Evolutionary conservation across 2,797 vertebrate species (phyloP), one percentile per base, ranked within the genome.

Genomic region (Poecilia gillii): DNA sequence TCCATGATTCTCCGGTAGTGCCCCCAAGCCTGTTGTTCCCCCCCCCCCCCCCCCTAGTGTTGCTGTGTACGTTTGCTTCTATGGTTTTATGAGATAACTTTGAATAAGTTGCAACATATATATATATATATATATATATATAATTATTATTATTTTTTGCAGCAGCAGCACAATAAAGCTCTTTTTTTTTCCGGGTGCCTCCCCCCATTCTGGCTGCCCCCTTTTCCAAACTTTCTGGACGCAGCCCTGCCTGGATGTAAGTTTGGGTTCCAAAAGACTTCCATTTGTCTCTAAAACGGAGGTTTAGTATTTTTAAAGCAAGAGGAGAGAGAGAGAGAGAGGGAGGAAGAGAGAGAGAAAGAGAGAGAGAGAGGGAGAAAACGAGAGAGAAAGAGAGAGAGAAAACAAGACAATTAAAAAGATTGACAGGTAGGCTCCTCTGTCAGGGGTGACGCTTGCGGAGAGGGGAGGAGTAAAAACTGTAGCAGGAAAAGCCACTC

Each of bases 341-440:
- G 75, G 80, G 87, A 23, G 57, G 78, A 79, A 36, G 76, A 28
- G 74, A 39, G 79, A n/a, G 74, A 72, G 81, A 57, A 83, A 73
- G 74, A 51, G 80, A 70, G 84, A 14, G 78, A 28, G 74, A 81
- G 89, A 23, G 51, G 75, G 87, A 18, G 80, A 49, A n/a, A n/a
- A n/a, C n/a, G 94, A 96, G 77, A 36, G 75, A 73, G 80, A 72
- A 84, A 78, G 78, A 70, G 84, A 78, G 85, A 25, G 81, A 47
- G 95, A 96, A 96, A 97, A 97, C 96, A 98, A 97, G 97, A 97
- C 97, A 98, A 98, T 97, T 98, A 98, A 98, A 98, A 96, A 97
- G 97, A 98, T 98, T 98, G 97, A 98, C 97, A 98, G 97, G 97
- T 98, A 97, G 96, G 97, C 96, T 97, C 97, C 97, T 97, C 97